Evolutionary conservation across 1,140 invertebrate species (phyloP).

Genomic region (Hyphantria cunea): DNA sequence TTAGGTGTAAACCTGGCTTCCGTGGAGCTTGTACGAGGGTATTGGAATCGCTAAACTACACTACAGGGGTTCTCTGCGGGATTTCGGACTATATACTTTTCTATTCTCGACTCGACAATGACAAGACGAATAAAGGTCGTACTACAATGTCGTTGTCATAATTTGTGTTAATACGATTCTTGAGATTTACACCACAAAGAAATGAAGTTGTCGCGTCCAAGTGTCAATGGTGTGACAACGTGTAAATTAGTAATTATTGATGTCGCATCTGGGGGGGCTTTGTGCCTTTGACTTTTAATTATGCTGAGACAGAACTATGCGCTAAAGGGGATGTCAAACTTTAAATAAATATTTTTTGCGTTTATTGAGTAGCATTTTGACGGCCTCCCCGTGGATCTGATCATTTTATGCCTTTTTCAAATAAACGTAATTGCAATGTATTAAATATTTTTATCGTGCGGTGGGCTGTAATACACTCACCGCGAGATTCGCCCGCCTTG

Average conservation of each 20-base stretch:
- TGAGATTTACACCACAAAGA: constrained; percentile 77
- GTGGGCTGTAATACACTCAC: constrained; percentile 49
- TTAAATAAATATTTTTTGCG: constrained; percentile 37
- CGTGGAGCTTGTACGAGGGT: constrained; percentile 58
- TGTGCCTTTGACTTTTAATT: constrained; percentile 60
- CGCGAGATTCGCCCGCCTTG: constrained; percentile 65
- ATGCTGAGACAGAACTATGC: constrained; percentile 51
- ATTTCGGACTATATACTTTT: constrained; percentile 67
- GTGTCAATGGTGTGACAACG: constrained; percentile 75
- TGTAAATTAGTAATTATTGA: constrained; percentile 76
- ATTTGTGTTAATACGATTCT: constrained; percentile 79
- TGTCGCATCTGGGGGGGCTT: constrained; percentile 65
- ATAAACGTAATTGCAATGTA: constrained; percentile 73
- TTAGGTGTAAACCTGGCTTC: constrained; percentile 79
- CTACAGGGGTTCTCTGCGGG: constrained; percentile 66
- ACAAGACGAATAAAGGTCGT: constrained; percentile 58
- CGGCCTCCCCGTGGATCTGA: constrained; percentile 39
- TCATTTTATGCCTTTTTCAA: constrained; percentile 64
- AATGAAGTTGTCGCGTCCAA: constrained; percentile 67
- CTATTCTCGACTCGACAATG: constrained; percentile 76
- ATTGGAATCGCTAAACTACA: constrained; percentile 64
- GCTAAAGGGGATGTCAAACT: constrained; percentile 28
- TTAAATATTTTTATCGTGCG: constrained; percentile 69
- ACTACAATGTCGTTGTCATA: constrained; percentile 76
- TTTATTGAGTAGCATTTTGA: constrained; percentile 53